Evolutionary conservation across 1,140 invertebrate genomes (phyloP).

Genomic region (Drosophila ambigua): DNA sequence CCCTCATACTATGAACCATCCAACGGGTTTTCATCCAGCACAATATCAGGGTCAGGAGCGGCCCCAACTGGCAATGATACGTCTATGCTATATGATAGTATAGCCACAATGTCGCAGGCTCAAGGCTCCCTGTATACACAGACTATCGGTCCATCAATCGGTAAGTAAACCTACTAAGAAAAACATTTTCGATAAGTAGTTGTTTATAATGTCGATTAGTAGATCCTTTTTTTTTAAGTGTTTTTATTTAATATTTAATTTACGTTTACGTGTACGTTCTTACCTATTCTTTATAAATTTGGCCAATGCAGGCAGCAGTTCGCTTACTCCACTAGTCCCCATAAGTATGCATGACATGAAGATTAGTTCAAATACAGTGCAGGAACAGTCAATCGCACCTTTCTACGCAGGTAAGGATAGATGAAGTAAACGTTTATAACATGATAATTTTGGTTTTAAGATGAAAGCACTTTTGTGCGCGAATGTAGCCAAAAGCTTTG

Average conservation of each 20-base stretch:
- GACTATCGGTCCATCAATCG: constrained; percentile 88
- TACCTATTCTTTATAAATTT: constrained; percentile 27
- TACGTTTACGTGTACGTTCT: constrained; percentile 4
- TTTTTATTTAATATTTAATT: constrained; percentile 11
- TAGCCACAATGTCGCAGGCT: constrained; percentile 90
- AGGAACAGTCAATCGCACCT: constrained; percentile 87
- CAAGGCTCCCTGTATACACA: constrained; percentile 91
- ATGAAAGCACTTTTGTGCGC: no score
- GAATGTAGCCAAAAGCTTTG: no score
- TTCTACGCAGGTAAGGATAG: constrained; percentile 87
- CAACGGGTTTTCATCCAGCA: constrained; percentile 86
- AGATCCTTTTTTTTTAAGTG: constrained; percentile 18
- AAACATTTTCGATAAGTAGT: not conserved
- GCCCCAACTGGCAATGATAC: constrained; percentile 56
- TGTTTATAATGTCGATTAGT: not conserved
- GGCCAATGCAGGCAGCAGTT: constrained; percentile 85
- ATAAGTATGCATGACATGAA: constrained; percentile 92
- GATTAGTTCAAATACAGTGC: constrained; percentile 85
- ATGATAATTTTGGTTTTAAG: not conserved
- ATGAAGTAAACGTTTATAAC: not conserved
- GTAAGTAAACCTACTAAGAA: constrained; percentile 84
- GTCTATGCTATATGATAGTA: constrained; percentile 88
- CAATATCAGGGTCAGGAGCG: constrained; percentile 80
- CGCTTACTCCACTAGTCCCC: constrained; percentile 90
- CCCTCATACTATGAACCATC: constrained; percentile 87